Conservation (phyloP, 2,888 invertebrate species). For the Microchrysa polita region DNA sequence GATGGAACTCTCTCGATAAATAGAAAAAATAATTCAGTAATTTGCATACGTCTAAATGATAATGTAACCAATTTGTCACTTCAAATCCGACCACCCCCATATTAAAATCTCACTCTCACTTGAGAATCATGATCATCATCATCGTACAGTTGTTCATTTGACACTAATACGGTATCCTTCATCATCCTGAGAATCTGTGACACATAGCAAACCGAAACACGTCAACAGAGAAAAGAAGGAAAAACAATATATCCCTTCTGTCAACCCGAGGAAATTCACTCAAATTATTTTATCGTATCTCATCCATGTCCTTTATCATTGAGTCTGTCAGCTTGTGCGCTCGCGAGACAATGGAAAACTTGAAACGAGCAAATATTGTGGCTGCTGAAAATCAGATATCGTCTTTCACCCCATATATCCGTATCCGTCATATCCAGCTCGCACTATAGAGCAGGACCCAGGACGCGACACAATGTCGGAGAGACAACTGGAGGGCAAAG, state of each 20-base stretch:
- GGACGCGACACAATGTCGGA: too few relatives aligned
- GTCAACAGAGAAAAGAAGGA: neutral
- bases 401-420: conserved; percentile 7
- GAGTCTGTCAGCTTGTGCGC: neutral
- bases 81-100: too few relatives aligned
- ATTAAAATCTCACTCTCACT: too few relatives aligned
- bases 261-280: neutral
- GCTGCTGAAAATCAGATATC: conserved; percentile 8
- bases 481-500: neutral
- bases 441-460: too few relatives aligned
- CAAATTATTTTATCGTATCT: conserved; percentile 5
- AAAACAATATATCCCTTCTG: too few relatives aligned
- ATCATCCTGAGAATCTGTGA: too few relatives aligned
- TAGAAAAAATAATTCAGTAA: too few relatives aligned
- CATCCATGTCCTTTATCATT: neutral
- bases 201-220: neutral
- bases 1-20: too few relatives aligned
- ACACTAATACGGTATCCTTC: conserved; percentile 1
- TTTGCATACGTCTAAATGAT: too few relatives aligned
- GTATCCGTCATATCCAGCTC: neutral
- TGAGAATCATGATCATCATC: too few relatives aligned
- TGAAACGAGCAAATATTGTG: conserved; percentile 11
- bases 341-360: conserved; percentile 1
- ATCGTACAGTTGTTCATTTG: too few relatives aligned
- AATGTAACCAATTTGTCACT: too few relatives aligned